Evolutionary conservation across 2,888 invertebrate genomes (phyloP), one percentile per base, ranked within the genome.

Genomic region (Tuberolachnus salignus): DNA sequence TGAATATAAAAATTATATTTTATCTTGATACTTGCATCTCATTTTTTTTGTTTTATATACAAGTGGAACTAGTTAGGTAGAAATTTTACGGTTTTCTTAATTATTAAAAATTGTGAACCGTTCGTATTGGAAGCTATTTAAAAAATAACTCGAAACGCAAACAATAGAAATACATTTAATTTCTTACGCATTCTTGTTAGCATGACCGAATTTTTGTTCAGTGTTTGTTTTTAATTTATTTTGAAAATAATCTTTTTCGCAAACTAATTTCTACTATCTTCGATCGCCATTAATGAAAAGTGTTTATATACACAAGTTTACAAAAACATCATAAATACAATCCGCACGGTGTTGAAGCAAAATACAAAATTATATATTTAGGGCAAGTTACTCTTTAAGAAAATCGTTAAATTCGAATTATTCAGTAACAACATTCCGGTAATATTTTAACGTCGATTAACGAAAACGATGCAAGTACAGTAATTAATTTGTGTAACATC

Each of bases 141-240:
- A 42, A 44, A 55, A 16, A n/a, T 34, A 3, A 1, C 9, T 1
- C 9, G 16, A 44, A 67, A 51, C 21, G 13, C 8, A 67, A 67
- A 67, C 1, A n/a, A 21, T 55, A 16, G 0, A 55, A 16, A 21
- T 55, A 21, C 14, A 26, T 51, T 23, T 67, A 26, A 53, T 67
- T 51, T 51, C n/a, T 19, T 34, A n/a, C 13, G 44, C 11, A 23
- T 23, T 55, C 9, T 55, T 21, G 0, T 16, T 23, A 6, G 0
- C 23, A 44, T 44, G 10, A 44, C 13, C 16, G 23, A 44, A 70
- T 23, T 44, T 44, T 14, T 21, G 26, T 42, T 19, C 69, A 11
- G 21, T 57, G n/a, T 44, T 70, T 70, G 16, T 57, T 70, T 70
- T 57, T 44, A 57, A 70, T 70, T 57, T 70, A 44, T 69, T 69